Base-by-base conservation (phyloP, 1,140 invertebrate species). In the Cydia splendana region DNA sequence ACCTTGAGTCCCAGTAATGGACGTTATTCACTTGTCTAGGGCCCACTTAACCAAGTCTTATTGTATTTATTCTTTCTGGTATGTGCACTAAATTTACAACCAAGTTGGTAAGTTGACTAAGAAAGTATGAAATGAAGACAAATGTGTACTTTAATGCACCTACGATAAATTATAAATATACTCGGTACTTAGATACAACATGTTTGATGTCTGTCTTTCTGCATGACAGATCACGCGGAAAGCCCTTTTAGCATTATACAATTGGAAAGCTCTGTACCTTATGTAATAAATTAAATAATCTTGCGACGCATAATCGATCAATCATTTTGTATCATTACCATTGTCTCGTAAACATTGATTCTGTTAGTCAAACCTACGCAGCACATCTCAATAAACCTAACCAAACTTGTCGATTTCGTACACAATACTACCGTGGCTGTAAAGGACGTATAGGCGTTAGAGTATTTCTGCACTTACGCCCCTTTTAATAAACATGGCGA, bases 301-400 rank as follows among this genome's bases (percentile, higher is more conserved):
- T 24, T 12, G 6, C 20, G 4, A 62, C n/a, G 20, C 18, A 62
- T 62, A 62, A 62, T n/a, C 18, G n/a, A 62, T 62, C 57, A 24
- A 62, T 62, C 57, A 62, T 24, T 24, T 24, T n/a, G 57, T 24
- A 62, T 62, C 57, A 12, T 24, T 62, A 24, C 18, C 9, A 62
- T 24, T 62, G 57, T 62, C 57, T 62, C 57, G 57, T 62, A 62
- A 62, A 62, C 57, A 62, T 57, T 57, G 53, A 57, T 62, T 62
- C 57, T 62, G 57, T 62, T 62, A 62, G 57, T 62, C 20, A 20
- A 62, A 62, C 57, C 57, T 62, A 62, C 57, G 57, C 57, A 62
- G 20, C 57, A 62, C 57, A 62, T 34, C 65, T 34, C 28, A 69
- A 69, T 38, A 71, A 42, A 69, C 30, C 65, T 42, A 69, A n/a